Base-by-base conservation (phyloP, 1,140 invertebrate genomes). In the Nomia melanderi region DNA sequence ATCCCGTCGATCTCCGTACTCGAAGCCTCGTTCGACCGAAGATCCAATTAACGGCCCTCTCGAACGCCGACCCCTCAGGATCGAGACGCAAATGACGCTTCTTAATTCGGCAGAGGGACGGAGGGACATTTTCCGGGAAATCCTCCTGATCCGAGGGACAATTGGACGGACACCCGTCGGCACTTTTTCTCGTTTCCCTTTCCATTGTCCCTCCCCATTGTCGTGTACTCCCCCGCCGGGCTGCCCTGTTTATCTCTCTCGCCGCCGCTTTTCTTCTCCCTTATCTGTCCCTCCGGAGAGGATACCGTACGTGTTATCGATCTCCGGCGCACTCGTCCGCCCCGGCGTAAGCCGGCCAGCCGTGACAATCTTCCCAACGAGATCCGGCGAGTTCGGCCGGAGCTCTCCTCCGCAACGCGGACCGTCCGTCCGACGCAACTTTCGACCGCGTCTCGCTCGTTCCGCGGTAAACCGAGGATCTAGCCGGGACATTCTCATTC, bases 331-430 rank as follows among this genome's bases (percentile, higher is more conserved):
- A 50, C 47, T 50, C 20, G 47, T 50, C 20, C n/a, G 8, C 41
- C 41, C 4, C 14, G 14, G 41, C n/a, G n/a, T n/a, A n/a, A n/a
- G n/a, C 17, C 20, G 47, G 20, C 4, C n/a, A 50, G 47, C 47
- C 47, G 47, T 50, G 47, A 50, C 47, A 50, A 50, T 50, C 47
- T 50, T 50, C 47, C n/a, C 20, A 50, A 50, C 47, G 47, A 50
- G 47, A 50, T 50, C 20, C n/a, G 20, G 8, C 47, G 47, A 50
- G 17, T n/a, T 7, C 4, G n/a, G n/a, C 5, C 47, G 5, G 47
- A 50, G 47, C 20, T 23, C n/a, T 50, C 20, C 47, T n/a, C 47
- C 41, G 44, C 20, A n/a, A 20, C 20, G 17, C 7, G 17, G 44
- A 6, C 20, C 44, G n/a, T 50, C 44, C 44, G n/a, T 50, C n/a